Evolutionary conservation across 2,888 invertebrate species (phyloP), one percentile per base, ranked within the genome.

Genomic region (Dryocosmus kuriphilus): DNA sequence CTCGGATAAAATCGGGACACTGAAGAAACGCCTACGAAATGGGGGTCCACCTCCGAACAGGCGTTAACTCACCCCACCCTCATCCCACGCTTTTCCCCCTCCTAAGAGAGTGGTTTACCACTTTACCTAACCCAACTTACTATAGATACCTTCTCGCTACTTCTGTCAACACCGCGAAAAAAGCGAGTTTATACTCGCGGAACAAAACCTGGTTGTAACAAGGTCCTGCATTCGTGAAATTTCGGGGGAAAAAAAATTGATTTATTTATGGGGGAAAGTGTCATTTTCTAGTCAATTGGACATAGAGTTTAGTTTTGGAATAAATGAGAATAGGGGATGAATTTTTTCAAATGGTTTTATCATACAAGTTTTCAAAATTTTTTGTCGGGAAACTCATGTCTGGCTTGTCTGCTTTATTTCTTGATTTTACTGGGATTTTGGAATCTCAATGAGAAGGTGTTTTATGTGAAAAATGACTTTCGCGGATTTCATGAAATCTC

Each of bases 21-120:
- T 55, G 71, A 80, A 86, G 86, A 82, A 79, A 86, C 86, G 90
- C 90, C 90, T 82, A 86, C 83, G 41, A 51, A 80, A 51, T 77
- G 77, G 74, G 79, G 86, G 22, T 85, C 89, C 86, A 85, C 90
- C 91, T 86, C 87, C 89, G 78, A 74, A 85, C 90, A 90, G 91
- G 91, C 89, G 90, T 87, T 87, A 83, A 87, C 91, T 87, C 84
- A 67, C 55, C 74, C 22, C 65, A 83, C 81, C 67, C 75, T 76
- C 74, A 76, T 67, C 27, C 74, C 79, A 77, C 78, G 74, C 57
- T 71, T 74, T 74, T 62, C 74, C 77, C 78, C 73, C 74, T 63
- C 38, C 46, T 11, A n/a, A 27, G n/a, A 51, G 51, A 71, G 30
- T 51, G 71, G 46, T 22, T 71, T 51, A 71, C 71, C 71, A 51